These are phyloP conservation scores for Acronicta aceris DNA, from an alignment of 2,888 invertebrate genomes.

Conservation along the genomic window DNA sequence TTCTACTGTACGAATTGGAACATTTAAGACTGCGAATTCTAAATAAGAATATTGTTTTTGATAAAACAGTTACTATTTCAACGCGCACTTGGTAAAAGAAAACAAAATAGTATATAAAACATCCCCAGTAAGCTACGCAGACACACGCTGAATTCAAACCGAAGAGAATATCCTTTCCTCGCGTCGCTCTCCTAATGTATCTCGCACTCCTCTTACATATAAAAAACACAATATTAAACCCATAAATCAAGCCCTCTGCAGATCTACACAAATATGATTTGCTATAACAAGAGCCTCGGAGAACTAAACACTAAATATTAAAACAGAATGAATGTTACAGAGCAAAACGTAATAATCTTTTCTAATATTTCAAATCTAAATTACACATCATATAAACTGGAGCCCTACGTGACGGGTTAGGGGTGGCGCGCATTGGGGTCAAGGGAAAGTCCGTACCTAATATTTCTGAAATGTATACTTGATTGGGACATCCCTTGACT, in stretches of 20 bases:
- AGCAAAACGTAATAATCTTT: constrained; percentile 57
- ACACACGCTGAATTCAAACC: constrained; percentile 2
- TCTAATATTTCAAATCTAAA: constrained; percentile 57
- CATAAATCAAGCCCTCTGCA: constrained; percentile 48
- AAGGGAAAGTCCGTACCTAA: constrained; percentile 1
- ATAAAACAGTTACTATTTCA: no score
- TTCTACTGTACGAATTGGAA: no score
- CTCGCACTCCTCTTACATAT: constrained; percentile 23
- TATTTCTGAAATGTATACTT: background rate
- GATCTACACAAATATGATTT: constrained; percentile 48
- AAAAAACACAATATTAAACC: constrained; percentile 49
- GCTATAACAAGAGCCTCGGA: constrained; percentile 33
- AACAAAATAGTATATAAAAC: background rate
- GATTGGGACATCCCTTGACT: background rate
- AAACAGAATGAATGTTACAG: constrained; percentile 39
- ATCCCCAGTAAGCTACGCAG: background rate
- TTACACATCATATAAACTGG: constrained; percentile 55
- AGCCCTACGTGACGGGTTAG: constrained; percentile 45
- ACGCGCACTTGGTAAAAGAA: background rate
- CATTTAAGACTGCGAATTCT: no score
- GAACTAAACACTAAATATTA: constrained; percentile 51
- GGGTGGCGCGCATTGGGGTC: constrained; percentile 9
- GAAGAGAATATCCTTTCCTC: constrained; percentile 2
- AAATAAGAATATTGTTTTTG: no score
- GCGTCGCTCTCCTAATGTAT: constrained; percentile 21